Conservation (phyloP, 2,113 vertebrate genomes). For the Perccottus glenii region DNA sequence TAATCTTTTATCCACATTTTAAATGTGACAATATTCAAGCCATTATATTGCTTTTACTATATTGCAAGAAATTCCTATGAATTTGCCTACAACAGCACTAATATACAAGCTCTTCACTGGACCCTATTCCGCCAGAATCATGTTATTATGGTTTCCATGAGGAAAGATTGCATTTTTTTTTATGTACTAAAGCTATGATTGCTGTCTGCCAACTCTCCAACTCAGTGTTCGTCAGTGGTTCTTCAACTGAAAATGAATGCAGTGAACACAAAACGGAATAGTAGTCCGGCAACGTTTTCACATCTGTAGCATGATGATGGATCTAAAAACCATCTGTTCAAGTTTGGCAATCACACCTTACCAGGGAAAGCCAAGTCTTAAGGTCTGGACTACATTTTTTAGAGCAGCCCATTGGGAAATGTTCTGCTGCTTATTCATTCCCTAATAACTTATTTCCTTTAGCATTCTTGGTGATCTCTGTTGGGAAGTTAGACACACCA, state of each 20-base stretch:
- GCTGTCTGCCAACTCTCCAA: conserved; percentile 47
- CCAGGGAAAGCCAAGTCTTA: conserved; percentile 31
- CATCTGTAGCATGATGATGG: conserved; percentile 1
- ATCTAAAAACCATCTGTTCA: conserved; percentile 37
- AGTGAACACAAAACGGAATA: conserved; percentile 36
- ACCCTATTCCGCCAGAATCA: conserved; percentile 45
- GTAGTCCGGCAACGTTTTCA: conserved; percentile 29
- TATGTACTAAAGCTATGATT: conserved; percentile 54
- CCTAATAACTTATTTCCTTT: conserved; percentile 47
- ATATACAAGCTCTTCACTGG: conserved; percentile 60
- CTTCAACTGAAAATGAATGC: conserved; percentile 41
- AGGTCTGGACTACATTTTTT: conserved; percentile 22
- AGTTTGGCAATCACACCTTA: conserved; percentile 55
- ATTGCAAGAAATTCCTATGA: conserved; percentile 75
- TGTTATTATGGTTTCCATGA: conserved; percentile 71
- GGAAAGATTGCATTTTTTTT: conserved; percentile 53
- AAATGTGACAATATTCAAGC: conserved; percentile 59
- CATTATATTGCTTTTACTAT: conserved; percentile 77
- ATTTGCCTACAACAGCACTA: conserved; percentile 64
- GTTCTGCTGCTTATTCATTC: conserved; percentile 41
- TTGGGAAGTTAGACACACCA: conserved; percentile 7
- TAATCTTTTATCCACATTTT: conserved; percentile 57
- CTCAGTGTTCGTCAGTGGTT: conserved; percentile 51
- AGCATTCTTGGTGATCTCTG: conserved; percentile 35
- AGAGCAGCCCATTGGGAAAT: conserved; percentile 31